Base-by-base conservation (phyloP, 2,888 invertebrate species). In the Ochlodes sylvanus region DNA sequence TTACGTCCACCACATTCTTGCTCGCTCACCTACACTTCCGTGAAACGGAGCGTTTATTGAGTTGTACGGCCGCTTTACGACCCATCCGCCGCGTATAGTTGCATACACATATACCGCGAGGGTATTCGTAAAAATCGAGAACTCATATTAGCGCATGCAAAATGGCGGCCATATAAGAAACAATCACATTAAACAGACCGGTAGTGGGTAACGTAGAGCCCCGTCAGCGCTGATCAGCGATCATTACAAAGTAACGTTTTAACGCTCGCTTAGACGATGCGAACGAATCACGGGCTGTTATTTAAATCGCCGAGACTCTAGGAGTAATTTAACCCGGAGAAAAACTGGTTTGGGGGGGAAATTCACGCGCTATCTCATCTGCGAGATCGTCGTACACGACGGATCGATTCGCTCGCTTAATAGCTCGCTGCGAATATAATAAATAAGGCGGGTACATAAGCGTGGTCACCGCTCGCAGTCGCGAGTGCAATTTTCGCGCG, bases 231-330 rank as follows among this genome's bases (percentile, higher is more conserved):
- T 76, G 70, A 82, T 82, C 85, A 80, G 78, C 80, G 76, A 72
- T 78, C 79, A 79, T 82, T 85, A 85, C 86, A 83, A 81, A 79
- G 81, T 83, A 82, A 79, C 76, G 77, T 83, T 83, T 83, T 82
- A 80, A 79, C 79, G 79, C 82, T 81, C 81, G 77, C 78, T 79
- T 80, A 79, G 79, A 83, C 79, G 79, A 15, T 47, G 81, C 77
- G 77, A 77, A 81, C 82, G 81, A 83, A 85, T 86, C 85, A 79
- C 82, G 69, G 78, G 78, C 78, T 78, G 84, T 85, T 86, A 87
- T 85, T 87, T 85, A 86, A 88, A 88, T 87, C 81, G 85, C 79
- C 79, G 79, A 78, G 83, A 80, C 81, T 70, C 78, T 77, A 73
- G 76, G 80, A 79, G 83, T 85, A 83, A 85, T 84, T 86, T 82